Evolutionary conservation across 2,888 invertebrate species (phyloP), one percentile per base, ranked within the genome.

Genomic region (Epiblema foenella): DNA sequence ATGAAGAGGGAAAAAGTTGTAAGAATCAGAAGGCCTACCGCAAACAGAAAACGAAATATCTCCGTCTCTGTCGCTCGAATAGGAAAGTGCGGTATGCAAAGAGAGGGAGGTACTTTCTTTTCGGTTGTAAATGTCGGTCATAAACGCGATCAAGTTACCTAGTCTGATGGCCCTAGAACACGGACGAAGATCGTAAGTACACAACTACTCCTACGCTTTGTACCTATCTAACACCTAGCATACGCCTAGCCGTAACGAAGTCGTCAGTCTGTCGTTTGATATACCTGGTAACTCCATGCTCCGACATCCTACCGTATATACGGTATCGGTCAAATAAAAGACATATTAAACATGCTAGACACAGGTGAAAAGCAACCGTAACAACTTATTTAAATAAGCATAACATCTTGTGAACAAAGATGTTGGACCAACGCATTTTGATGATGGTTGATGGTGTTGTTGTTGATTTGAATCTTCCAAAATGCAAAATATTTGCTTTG

Each of bases 241-340:
- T 77, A 77, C 79, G 75, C 64, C 74, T 77, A 81, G 79, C 69
- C 33, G 70, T 52, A 70, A 70, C 66, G 54, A 70, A 65, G 54
- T 46, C 59, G 42, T 87, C 86, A 86, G 87, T 86, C 86, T 84
- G 84, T 81, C 81, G 75, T 77, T 79, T 83, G 85, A 87, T 85
- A 86, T 83, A 82, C 81, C 78, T 88, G 90, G 91, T 91, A 91
- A 92, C 90, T 86, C 77, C 77, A 76, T 74, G 72, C 78, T 76
- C 76, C 81, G 81, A 84, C 77, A 51, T 49, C 66, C 65, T 65
- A 59, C 46, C 49, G 20, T 12, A 17, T 39, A 46, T 17, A 33
- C 7, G 68, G 17, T 62, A 57, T 37, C 62, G 68, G 49, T 62
- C 51, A 69, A 56, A 33, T 24, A 39, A 37, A 63, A 17, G 3